These are phyloP conservation scores for Rostratula benghalensis DNA, from an alignment of 2,113 vertebrate species.

Conservation along the genomic window DNA sequence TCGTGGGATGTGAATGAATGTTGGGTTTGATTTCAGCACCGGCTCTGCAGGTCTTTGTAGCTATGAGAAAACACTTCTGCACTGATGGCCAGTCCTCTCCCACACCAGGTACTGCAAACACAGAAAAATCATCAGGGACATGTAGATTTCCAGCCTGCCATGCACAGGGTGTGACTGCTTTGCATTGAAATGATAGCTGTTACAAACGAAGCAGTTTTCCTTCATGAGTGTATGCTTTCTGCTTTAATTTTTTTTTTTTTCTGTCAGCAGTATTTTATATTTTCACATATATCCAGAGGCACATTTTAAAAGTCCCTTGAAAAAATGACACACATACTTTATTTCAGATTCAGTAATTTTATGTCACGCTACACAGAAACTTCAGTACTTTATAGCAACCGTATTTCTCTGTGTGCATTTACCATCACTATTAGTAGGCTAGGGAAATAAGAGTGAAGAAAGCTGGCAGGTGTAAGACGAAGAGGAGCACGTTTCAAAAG, in stretches of 20 bases:
- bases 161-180: background rate
- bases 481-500: conserved; percentile 44
- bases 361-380: conserved; percentile 15
- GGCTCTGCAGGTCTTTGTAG: background rate
- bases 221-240: background rate
- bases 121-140: conserved; percentile 1
- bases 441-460: conserved; percentile 38
- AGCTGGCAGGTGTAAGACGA: conserved; percentile 45
- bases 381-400: conserved; percentile 16
- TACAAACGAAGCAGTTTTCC: background rate
- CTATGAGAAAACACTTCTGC: background rate
- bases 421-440: background rate
- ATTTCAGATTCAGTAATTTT: conserved; percentile 42
- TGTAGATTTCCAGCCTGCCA: background rate
- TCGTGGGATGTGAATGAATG: background rate
- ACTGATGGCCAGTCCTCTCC: background rate
- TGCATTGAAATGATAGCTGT: conserved; percentile 32
- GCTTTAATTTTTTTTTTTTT: background rate
- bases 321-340: conserved; percentile 51
- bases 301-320: conserved; percentile 22
- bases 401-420: conserved; percentile 42
- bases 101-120: conserved; percentile 7
- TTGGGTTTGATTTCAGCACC: background rate
- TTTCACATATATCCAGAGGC: conserved; percentile 43
- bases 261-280: conserved; percentile 14